Percentiles rank a stretch among this genome's conserved stretches.
Conservation (phyloP, 2,888 invertebrate genomes). For the Parnassius mnemosyne region DNA sequence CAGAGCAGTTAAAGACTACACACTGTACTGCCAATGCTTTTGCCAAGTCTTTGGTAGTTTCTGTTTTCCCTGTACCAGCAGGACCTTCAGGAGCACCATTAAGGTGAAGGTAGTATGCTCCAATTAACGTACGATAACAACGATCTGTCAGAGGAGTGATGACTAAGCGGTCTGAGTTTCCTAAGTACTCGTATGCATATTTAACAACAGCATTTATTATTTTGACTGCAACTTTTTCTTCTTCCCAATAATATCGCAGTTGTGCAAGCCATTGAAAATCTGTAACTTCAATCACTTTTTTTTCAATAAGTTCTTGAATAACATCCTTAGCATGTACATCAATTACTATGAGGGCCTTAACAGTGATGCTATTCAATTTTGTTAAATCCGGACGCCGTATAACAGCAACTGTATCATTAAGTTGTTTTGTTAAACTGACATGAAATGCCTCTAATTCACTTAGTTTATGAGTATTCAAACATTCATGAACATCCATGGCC, state of each 20-base stretch:
- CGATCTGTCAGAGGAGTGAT: constrained; percentile 88
- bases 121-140: constrained; percentile 91
- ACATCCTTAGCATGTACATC: constrained; percentile 94
- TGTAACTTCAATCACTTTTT: constrained; percentile 83
- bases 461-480: constrained; percentile 80
- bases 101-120: constrained; percentile 90
- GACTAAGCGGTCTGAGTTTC: constrained; percentile 88
- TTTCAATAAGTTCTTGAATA: constrained; percentile 82
- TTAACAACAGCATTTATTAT: constrained; percentile 89
- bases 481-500: constrained; percentile 88
- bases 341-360: constrained; percentile 90
- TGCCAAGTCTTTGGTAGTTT: constrained; percentile 95
- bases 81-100: constrained; percentile 94
- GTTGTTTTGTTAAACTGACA: constrained; percentile 79
- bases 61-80: constrained; percentile 94
- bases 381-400: constrained; percentile 85
- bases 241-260: constrained; percentile 89
- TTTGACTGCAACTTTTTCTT: constrained; percentile 84
- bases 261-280: constrained; percentile 94
- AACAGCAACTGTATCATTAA: constrained; percentile 87
- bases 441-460: constrained; percentile 80
- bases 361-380: constrained; percentile 86
- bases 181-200: constrained; percentile 92
- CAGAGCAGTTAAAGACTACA: constrained; percentile 93
- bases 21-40: constrained; percentile 95